phyloP scores from a whole-genome alignment of 2,113 vertebrate genomes.

The Gymnorhina tibicen region DNA sequence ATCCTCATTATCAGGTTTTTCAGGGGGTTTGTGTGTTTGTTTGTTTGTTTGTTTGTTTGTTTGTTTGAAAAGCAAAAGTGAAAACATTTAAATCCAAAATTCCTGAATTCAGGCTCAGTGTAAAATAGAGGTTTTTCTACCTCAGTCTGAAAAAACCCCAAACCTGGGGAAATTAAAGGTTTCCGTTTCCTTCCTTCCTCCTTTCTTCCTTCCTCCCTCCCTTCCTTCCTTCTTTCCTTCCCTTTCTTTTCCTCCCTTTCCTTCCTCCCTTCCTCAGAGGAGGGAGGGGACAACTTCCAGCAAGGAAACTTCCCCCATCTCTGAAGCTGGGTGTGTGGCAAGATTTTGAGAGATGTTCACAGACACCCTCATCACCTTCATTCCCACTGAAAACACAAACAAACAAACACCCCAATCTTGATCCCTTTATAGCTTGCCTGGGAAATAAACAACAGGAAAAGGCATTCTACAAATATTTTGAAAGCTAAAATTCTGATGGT shows the following conservation, averaged over 20 bases:
- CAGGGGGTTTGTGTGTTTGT: background rate
- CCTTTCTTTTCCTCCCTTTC: background rate
- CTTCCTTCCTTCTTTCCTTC: background rate
- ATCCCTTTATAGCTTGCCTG: background rate
- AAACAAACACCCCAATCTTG: background rate
- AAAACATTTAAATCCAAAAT: background rate
- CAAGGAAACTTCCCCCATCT: background rate
- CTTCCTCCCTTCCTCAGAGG: background rate
- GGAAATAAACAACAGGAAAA: background rate
- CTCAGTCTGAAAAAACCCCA: background rate
- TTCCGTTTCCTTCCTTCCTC: background rate
- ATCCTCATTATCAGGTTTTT: background rate
- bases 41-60: background rate
- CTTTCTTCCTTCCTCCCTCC: background rate
- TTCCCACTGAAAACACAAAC: background rate
- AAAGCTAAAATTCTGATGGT: slow-evolving; percentile 15
- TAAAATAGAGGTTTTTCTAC: background rate
- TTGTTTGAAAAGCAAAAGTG: background rate
- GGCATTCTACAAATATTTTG: slow-evolving; percentile 20
- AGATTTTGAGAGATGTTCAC: background rate
- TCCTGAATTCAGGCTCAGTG: background rate
- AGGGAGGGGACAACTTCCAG: background rate
- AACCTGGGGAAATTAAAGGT: background rate
- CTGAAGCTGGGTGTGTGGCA: background rate
- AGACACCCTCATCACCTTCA: background rate